A percentile compares a stretch with the other conserved stretches of the same genome.
These are phyloP conservation scores for Petrocephalus zakoni DNA, from an alignment of 2,113 vertebrate species.

Conservation along the genomic window DNA sequence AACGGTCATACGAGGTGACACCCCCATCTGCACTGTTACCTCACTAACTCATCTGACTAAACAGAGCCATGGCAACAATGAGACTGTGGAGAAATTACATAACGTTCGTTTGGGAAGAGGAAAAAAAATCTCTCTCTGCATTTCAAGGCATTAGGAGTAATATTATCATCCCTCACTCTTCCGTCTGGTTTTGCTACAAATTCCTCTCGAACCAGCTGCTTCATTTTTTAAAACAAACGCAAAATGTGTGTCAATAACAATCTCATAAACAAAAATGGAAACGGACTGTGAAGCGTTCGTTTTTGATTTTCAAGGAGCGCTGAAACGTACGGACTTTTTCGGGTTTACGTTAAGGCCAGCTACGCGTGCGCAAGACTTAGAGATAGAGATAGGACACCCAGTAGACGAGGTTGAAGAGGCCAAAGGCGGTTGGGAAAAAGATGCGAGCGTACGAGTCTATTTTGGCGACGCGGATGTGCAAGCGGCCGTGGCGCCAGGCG, in stretches of 20 bases:
- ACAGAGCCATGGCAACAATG: neutral
- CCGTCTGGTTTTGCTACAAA: constrained; percentile 60
- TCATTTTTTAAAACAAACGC: constrained; percentile 13
- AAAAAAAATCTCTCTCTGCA: neutral
- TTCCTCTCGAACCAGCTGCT: constrained; percentile 46
- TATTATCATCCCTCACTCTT: neutral
- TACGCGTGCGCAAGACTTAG: constrained; percentile 49
- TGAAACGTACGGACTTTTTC: constrained; percentile 29
- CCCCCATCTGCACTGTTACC: neutral
- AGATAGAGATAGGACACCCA: constrained; percentile 99
- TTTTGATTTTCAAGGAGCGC: neutral
- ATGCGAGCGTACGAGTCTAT: constrained; percentile 98
- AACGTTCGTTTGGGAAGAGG: neutral
- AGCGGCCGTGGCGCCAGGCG: constrained; percentile 89
- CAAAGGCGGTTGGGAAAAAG: constrained; percentile 96
- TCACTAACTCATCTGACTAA: neutral
- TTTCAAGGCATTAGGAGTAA: neutral
- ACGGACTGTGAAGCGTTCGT: constrained; percentile 17
- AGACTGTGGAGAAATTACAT: neutral
- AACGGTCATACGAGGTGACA: neutral
- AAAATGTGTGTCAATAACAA: constrained; percentile 17
- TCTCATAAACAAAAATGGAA: constrained; percentile 11
- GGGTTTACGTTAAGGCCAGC: constrained; percentile 44
- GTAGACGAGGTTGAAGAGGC: constrained; percentile 94
- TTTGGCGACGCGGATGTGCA: constrained; percentile 95